Conservation (phyloP, 2,797 vertebrate species). For the Gymnothorax reevesii region DNA sequence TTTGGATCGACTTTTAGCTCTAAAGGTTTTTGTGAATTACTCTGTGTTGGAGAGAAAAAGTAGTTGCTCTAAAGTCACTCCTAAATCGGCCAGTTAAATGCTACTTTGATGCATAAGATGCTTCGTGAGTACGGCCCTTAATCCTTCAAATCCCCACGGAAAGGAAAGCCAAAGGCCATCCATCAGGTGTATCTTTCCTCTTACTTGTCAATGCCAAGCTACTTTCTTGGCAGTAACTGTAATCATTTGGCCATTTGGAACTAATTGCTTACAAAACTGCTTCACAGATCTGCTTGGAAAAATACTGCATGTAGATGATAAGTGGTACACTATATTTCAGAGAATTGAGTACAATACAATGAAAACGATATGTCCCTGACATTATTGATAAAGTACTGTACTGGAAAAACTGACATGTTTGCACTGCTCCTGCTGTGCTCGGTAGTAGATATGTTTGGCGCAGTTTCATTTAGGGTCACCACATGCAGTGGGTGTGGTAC, state of each 20-base stretch:
- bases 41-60: no score
- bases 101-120: no score
- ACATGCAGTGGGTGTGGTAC: not conserved
- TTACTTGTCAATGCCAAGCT: not conserved
- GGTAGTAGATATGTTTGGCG: not conserved
- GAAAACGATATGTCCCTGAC: not conserved
- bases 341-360: not conserved
- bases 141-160: not conserved
- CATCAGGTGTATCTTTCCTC: not conserved
- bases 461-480: conserved; percentile 1
- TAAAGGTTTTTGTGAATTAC: no score
- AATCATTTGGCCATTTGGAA: not conserved
- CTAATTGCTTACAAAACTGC: not conserved
- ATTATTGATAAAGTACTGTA: not conserved
- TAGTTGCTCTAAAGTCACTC: no score
- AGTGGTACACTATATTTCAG: no score
- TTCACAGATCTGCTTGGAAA: not conserved
- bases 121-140: no score
- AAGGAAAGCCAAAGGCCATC: not conserved
- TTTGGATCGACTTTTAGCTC: no score
- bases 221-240: not conserved
- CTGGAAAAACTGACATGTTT: not conserved
- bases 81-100: no score
- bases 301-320: not conserved
- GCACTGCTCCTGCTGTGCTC: not conserved